Evolutionary conservation across 2,888 invertebrate species (phyloP), one percentile per base, ranked within the genome.

Genomic region (Lasioglossum pauxillum): DNA sequence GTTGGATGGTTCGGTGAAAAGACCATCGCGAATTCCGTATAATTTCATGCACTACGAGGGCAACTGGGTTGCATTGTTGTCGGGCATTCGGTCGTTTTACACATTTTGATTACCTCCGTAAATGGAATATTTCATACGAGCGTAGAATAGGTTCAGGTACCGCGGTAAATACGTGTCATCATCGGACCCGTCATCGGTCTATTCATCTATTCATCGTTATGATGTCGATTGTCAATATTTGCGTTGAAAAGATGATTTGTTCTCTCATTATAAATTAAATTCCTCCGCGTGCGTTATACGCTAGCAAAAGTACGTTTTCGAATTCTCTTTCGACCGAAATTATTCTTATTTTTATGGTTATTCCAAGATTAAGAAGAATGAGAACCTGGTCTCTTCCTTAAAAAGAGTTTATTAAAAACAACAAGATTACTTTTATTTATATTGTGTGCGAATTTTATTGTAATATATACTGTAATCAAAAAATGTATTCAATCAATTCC

Each of bases 31-130:
- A 90, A 83, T 88, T 84, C 80, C 79, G 75, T 77, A 84, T 87
- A 85, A 87, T 85, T 84, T 82, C 83, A 35, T 73, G 67, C 49
- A 57, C 67, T 38, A 27, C 73, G 49, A 27, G 41, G 60, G 74
- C 80, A 85, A 82, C 86, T 82, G 79, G 80, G 75, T 75, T 78
- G 82, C 86, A 90, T 90, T 90, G 88, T 91, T 82, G 78, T 79
- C 74, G 69, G 75, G 53, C 91, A 57, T 79, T 82, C 85, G 73
- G 77, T 76, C 84, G 80, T 91, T 90, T 89, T 89, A 88, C 86
- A 88, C 87, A 87, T 90, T 90, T 91, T 86, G 87, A 91, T 91
- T 88, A 86, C 78, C 82, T 49, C 38, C 80, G 71, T 73, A 38
- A 27, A 23, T 69, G 78, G 75, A 78, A 72, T 82, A 79, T 82